Conservation (phyloP, 2,888 invertebrate species). For the Orgyia antiqua region DNA sequence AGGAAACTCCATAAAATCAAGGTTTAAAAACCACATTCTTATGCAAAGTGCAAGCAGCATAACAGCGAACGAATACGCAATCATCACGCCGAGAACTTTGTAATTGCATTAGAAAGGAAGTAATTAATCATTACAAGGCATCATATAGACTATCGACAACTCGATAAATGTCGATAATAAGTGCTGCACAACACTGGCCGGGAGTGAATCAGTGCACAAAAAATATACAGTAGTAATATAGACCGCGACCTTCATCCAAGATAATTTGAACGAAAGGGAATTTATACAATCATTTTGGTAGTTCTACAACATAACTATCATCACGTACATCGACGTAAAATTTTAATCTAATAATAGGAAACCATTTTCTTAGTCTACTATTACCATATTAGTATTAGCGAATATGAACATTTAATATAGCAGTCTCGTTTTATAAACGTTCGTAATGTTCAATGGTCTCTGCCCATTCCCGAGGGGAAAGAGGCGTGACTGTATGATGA, state of each 20-base stretch:
- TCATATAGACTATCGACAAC: conserved; percentile 12
- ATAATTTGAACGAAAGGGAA: conserved; percentile 34
- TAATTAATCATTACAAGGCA: conserved; percentile 15
- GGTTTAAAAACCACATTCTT: not conserved
- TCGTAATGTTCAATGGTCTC: no score
- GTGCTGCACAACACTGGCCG: conserved; percentile 26
- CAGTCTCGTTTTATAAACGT: no score
- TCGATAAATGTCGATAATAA: conserved; percentile 26
- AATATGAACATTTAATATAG: no score
- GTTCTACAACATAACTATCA: no score
- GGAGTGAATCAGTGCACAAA: conserved; percentile 42
- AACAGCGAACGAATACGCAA: not conserved
- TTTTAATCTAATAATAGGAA: no score
- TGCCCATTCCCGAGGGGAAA: no score
- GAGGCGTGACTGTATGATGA: no score
- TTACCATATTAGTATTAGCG: no score
- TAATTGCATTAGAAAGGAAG: conserved; percentile 25
- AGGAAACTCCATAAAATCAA: no score
- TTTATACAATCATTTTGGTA: no score
- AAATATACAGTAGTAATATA: conserved; percentile 47
- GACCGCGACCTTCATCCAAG: conserved; percentile 53
- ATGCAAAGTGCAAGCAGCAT: not conserved
- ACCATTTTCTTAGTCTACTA: no score
- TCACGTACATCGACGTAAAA: no score
- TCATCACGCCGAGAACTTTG: conserved; percentile 7